Evolutionary conservation across 1,140 invertebrate species (phyloP).

Genomic region (Mamestra configurata): DNA sequence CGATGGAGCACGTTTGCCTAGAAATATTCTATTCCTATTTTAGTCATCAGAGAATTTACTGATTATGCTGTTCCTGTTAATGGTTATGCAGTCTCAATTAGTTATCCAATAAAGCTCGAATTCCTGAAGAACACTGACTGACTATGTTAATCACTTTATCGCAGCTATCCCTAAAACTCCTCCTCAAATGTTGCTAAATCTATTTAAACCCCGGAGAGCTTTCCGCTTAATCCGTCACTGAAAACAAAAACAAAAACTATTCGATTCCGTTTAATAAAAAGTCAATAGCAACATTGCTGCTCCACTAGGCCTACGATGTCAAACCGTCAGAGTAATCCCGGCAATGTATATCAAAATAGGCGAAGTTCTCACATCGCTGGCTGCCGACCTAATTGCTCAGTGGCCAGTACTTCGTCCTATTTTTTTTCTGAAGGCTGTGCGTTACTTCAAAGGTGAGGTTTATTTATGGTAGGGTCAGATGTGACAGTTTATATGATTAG

Average conservation of each 20-base stretch:
- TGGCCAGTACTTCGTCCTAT: slow-evolving; percentile 39
- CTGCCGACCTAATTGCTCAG: slow-evolving; percentile 35
- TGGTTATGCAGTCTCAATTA: too few species aligned
- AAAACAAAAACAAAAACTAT: background rate
- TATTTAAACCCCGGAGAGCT: background rate
- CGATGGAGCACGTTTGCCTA: too few species aligned
- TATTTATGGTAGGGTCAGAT: background rate
- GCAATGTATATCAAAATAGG: slow-evolving; percentile 13
- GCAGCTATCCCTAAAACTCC: too few species aligned
- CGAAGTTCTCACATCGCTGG: slow-evolving; percentile 26
- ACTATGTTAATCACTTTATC: too few species aligned
- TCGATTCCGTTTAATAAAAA: background rate
- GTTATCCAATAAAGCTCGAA: too few species aligned
- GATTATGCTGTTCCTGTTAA: too few species aligned
- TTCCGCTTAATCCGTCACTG: background rate
- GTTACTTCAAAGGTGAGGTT: slow-evolving; percentile 25
- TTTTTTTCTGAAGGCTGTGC: slow-evolving; percentile 19
- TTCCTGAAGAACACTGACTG: too few species aligned
- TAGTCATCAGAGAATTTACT: too few species aligned
- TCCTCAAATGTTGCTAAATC: too few species aligned
- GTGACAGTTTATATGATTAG: background rate
- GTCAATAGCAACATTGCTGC: slow-evolving; percentile 14
- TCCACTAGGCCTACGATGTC: background rate
- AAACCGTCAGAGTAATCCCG: slow-evolving; percentile 11
- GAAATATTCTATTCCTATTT: too few species aligned